Base-by-base conservation (phyloP, 2,113 vertebrate species). In the Ctenodactylus gundi region DNA sequence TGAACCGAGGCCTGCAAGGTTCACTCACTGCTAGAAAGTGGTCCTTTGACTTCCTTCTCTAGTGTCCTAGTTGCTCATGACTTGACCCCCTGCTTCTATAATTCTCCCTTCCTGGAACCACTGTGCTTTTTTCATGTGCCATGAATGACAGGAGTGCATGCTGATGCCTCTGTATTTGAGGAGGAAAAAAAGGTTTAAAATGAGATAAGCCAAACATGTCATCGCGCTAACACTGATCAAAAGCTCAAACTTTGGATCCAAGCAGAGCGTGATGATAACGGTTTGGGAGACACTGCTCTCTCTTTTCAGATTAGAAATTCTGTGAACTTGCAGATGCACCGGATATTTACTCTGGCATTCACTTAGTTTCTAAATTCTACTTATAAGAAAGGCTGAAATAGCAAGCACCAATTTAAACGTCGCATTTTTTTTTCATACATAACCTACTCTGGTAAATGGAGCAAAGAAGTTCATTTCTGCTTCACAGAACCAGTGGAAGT, bases 211-310 rank as follows among this genome's bases (percentile, higher is more conserved):
- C 13, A 51, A 81, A 55, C 31, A 55, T 67, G 27, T 64, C 87
- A 93, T 25, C 67, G 41, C 80, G 15, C 46, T 80, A 90, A 83
- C 68, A 29, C 17, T 80, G 80, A 95, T 84, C 75, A 88, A 86
- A 94, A 75, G 49, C 55, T 55, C 46, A 84, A 75, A 93, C n/a
- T n/a, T 93, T 91, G 83, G 73, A 53, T 91, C 51, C 46, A 46
- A 62, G 65, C 44, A 36, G 49, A 88, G 84, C 5, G 2, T 58
- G 34, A 39, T 90, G 91, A 90, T 78, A 80, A 78, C 39, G 41
- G 46, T 64, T 76, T 89, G 39, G 73, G 73, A 83, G 57, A 55
- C 55, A 10, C 18, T 65, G 46, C 36, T 86, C 49, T 88, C 41
- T 86, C 41, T 49, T 83, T 93, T 64, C 91, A 89, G 58, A 91